These are phyloP conservation scores for Andrena fulva DNA, from an alignment of 2,888 invertebrate species.

Conservation along the genomic window DNA sequence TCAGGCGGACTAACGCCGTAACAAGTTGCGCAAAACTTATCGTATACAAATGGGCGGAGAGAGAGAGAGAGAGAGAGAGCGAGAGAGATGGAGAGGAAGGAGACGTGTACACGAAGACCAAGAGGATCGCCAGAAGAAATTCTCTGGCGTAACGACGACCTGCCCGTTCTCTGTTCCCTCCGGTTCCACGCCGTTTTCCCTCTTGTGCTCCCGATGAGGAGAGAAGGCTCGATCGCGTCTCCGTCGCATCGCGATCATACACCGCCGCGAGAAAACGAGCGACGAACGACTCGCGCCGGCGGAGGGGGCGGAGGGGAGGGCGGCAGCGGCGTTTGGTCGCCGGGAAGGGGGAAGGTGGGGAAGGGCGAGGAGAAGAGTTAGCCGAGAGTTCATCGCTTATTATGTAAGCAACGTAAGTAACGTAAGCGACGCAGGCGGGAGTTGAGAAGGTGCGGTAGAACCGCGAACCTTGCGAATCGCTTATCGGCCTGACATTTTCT, in stretches of 20 bases:
- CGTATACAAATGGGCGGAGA: not conserved
- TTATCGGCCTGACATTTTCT: constrained; percentile 80
- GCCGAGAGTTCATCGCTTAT: constrained; percentile 67
- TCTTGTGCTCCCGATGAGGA: constrained; percentile 20
- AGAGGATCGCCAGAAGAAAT: constrained; percentile 34
- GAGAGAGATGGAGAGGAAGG: constrained; percentile 44
- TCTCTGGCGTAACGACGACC: constrained; percentile 43
- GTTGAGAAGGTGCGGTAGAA: constrained; percentile 68
- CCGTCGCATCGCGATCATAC: constrained; percentile 38
- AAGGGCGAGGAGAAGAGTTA: constrained; percentile 43
- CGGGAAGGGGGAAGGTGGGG: constrained; percentile 1
- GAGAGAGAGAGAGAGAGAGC: not conserved
- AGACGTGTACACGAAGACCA: constrained; percentile 41
- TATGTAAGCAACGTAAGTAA: constrained; percentile 75
- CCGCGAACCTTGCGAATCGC: constrained; percentile 68
- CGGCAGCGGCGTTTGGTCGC: not conserved
- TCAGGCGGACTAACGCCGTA: constrained; percentile 66
- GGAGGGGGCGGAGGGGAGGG: not conserved
- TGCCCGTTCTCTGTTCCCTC: constrained; percentile 41
- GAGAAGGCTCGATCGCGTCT: constrained; percentile 20
- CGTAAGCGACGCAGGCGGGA: constrained; percentile 73
- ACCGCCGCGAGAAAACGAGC: constrained; percentile 35
- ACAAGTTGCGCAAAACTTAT: constrained; percentile 71
- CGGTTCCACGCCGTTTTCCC: constrained; percentile 38
- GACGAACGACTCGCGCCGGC: constrained; percentile 20